A percentile compares a stretch with the other conserved stretches of the same genome.
phyloP scores from a whole-genome alignment of 2,888 invertebrate genomes.

The Tinea pellionella region DNA sequence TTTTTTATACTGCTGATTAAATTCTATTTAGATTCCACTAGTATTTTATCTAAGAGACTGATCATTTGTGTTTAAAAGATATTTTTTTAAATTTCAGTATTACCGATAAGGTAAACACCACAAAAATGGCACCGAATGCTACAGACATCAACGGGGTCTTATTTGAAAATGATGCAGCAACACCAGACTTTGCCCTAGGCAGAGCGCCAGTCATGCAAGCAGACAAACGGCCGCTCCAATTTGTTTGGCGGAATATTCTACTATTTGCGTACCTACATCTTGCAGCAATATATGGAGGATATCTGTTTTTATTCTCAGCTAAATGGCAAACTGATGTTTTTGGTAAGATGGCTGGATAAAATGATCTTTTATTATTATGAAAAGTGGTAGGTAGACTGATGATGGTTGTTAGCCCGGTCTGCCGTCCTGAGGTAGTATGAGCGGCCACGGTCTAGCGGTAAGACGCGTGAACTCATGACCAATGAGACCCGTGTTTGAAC shows the following conservation, averaged over 20 bases:
- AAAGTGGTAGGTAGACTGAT: too few species aligned
- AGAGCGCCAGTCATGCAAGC: slow-evolving; percentile 55
- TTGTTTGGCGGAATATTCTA: slow-evolving; percentile 89
- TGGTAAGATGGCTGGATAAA: too few species aligned
- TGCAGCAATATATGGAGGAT: slow-evolving; percentile 81
- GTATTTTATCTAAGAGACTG: too few species aligned
- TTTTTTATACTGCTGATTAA: too few species aligned
- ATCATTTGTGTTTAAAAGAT: too few species aligned
- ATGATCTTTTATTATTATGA: too few species aligned
- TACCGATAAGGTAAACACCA: not conserved
- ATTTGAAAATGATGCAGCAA: slow-evolving; percentile 57
- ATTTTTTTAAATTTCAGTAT: not conserved
- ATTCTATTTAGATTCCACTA: too few species aligned
- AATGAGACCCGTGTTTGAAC: too few species aligned
- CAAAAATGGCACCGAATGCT: slow-evolving; percentile 55
- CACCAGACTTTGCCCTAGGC: slow-evolving; percentile 51
- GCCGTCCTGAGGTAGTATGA: too few species aligned
- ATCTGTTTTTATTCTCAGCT: slow-evolving; percentile 78
- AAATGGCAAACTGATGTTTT: slow-evolving; percentile 77
- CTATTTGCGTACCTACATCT: slow-evolving; percentile 81
- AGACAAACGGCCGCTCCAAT: slow-evolving; percentile 64
- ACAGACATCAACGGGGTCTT: slow-evolving; percentile 55
- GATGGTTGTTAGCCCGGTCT: too few species aligned
- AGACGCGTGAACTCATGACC: too few species aligned
- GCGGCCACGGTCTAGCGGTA: too few species aligned